phyloP scores from a whole-genome alignment of 2,888 invertebrate species.

The Ochropleura leucogaster region DNA sequence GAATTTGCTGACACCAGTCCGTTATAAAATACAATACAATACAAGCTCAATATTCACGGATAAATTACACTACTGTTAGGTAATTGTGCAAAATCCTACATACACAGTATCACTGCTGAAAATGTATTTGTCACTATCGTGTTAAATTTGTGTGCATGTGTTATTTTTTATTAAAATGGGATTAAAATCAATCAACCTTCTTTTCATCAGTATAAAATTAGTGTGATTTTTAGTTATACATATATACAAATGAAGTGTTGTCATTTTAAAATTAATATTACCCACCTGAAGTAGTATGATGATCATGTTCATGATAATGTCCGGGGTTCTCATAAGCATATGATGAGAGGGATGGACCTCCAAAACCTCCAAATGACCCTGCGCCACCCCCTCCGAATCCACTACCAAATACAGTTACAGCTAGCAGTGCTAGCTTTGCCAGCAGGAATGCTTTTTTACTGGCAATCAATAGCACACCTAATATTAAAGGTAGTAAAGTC shows the following conservation, averaged over 20 bases:
- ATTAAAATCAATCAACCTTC: neutral
- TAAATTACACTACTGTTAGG: neutral
- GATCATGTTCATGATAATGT: constrained; percentile 79
- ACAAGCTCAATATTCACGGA: too few relatives aligned
- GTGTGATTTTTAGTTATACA: too few relatives aligned
- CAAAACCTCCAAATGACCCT: constrained; percentile 73
- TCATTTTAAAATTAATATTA: constrained; percentile 6
- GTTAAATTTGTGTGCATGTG: neutral
- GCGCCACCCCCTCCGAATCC: constrained; percentile 79
- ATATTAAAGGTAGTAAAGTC: constrained; percentile 93
- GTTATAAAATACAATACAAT: too few relatives aligned
- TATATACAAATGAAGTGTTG: too few relatives aligned
- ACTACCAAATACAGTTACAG: constrained; percentile 92
- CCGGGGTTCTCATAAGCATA: constrained; percentile 81
- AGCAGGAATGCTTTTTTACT: constrained; percentile 95
- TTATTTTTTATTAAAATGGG: neutral
- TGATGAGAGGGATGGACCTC: constrained; percentile 76
- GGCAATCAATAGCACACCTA: constrained; percentile 93
- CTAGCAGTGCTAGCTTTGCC: constrained; percentile 93
- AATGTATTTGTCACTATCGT: neutral
- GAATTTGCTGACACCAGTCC: too few relatives aligned
- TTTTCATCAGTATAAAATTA: neutral
- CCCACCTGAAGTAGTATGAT: constrained; percentile 80
- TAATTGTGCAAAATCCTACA: neutral
- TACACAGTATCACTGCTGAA: too few relatives aligned